A percentile compares a stretch with the other conserved stretches of the same genome.
Evolutionary conservation across 1,140 invertebrate species (phyloP).

Genomic region (Saccostrea glomerata): DNA sequence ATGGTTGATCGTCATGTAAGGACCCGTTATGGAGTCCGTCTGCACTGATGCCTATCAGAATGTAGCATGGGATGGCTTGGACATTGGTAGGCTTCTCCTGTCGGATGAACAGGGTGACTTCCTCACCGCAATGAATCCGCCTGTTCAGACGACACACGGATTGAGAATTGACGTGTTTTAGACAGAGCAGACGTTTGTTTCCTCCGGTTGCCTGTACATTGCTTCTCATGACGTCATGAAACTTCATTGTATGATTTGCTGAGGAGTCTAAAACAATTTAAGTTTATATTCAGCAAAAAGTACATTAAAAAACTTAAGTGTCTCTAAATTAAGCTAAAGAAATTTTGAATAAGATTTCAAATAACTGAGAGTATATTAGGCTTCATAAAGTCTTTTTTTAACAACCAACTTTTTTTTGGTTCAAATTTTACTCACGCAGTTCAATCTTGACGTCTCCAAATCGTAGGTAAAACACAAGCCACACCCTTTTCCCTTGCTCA

Average conservation of each 20-base stretch:
- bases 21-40: slow-evolving; percentile 36
- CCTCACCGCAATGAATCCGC: slow-evolving; percentile 19
- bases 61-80: background rate
- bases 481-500: background rate
- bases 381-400: too few relatives aligned
- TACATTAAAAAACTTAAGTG: too few relatives aligned
- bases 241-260: background rate
- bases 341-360: too few relatives aligned
- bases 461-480: slow-evolving; percentile 18
- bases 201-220: slow-evolving; percentile 13
- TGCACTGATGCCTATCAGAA: slow-evolving; percentile 1
- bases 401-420: too few relatives aligned
- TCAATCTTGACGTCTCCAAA: slow-evolving; percentile 10
- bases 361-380: too few relatives aligned
- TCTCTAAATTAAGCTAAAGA: too few relatives aligned
- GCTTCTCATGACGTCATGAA: slow-evolving; percentile 9
- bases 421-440: background rate
- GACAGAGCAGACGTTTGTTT: background rate
- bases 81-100: background rate
- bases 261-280: background rate
- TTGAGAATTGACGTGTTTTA: background rate
- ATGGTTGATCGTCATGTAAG: slow-evolving; percentile 25
- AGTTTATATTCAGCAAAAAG: background rate
- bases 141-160: slow-evolving; percentile 20
- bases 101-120: background rate